Conservation (phyloP, 64 coral and sea anemone species). For the Trachythela sp. region DNA sequence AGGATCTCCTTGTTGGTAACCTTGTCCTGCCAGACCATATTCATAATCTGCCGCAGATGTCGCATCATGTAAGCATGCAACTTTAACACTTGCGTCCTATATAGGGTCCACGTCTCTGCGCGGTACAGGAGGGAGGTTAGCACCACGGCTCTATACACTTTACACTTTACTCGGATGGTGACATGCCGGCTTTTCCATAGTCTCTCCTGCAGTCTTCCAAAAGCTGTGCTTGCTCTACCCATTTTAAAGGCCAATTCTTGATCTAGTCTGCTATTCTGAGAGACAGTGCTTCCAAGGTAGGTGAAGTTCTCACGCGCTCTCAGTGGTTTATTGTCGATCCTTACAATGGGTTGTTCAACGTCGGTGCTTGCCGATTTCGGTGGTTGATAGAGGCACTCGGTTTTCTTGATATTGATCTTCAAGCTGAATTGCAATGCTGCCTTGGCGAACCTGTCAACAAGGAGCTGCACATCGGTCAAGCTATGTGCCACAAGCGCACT, state of each 20-base stretch:
- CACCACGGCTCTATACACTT: not conserved
- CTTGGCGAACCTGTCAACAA: constrained; percentile 23
- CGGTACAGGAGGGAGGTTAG: constrained; percentile 27
- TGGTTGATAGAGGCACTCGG: constrained; percentile 17
- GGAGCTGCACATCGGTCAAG: constrained; percentile 26
- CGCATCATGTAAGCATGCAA: constrained; percentile 6
- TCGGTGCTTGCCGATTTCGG: constrained; percentile 13
- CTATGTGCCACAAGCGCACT: not conserved
- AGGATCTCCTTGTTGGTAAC: constrained; percentile 11
- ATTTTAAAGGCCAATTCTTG: not conserved
- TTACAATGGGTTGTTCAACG: no score
- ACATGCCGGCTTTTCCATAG: constrained; percentile 22
- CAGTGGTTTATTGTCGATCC: no score
- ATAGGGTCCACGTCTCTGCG: constrained; percentile 33
- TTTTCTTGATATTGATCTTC: constrained; percentile 34
- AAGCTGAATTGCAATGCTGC: constrained; percentile 28
- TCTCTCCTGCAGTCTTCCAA: not conserved
- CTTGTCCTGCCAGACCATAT: constrained; percentile 31
- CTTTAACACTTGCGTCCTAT: constrained; percentile 21
- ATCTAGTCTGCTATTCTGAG: not conserved
- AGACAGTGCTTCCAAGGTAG: constrained; percentile 15
- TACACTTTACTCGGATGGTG: not conserved
- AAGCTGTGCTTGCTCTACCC: constrained; percentile 26
- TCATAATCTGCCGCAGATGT: constrained; percentile 8
- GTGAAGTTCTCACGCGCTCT: constrained; percentile 13